Evolutionary conservation across 1,140 invertebrate species (phyloP), one percentile per base, ranked within the genome.

Genomic region (Mya arenaria): DNA sequence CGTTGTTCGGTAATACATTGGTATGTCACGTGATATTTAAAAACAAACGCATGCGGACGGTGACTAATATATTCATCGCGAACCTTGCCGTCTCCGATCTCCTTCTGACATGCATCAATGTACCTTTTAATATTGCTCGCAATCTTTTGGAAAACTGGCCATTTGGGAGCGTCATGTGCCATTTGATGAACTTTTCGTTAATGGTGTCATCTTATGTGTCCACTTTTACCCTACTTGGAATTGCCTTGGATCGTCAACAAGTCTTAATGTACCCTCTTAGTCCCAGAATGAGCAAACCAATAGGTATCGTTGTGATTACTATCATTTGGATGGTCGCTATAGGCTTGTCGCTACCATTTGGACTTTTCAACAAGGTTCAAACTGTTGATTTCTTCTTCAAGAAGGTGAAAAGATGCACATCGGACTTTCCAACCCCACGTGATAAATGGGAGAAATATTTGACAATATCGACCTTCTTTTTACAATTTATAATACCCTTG

Each of bases 1-100:
- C 85, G 28, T 30, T 93, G 13, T 88, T 93, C 89, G 98, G 98
- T 1, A 99, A 99, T 91, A 95, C 96, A 2, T 93, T 99, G 6
- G 98, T 99, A 13, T 86, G 88, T 52, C 84, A 96, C 91, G 97
- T 98, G 1, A 97, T 99, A 0, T 94, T 96, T 1, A 94, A 96
- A 34, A 98, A 98, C 91, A 95, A 95, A 36, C 95, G 96, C 30
- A 99, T 99, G 98, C 98, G 98, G 90, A 98, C 98, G 0, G 98
- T 99, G 0, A 99, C 98, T 23, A 99, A 99, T 92, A 95, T 98
- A 56, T 99, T 99, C 92, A 99, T 99, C 86, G 96, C 97, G 25
- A 99, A 99, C 92, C 93, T 99, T 66, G 98, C 98, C 0, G 93
- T 99, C 28, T 97, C 97, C 32, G 98, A 99, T 90, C 96, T 99